Evolutionary conservation across 2,797 vertebrate genomes (phyloP), one percentile per base, ranked within the genome.

Genomic region (Toxotes lorentzi): DNA sequence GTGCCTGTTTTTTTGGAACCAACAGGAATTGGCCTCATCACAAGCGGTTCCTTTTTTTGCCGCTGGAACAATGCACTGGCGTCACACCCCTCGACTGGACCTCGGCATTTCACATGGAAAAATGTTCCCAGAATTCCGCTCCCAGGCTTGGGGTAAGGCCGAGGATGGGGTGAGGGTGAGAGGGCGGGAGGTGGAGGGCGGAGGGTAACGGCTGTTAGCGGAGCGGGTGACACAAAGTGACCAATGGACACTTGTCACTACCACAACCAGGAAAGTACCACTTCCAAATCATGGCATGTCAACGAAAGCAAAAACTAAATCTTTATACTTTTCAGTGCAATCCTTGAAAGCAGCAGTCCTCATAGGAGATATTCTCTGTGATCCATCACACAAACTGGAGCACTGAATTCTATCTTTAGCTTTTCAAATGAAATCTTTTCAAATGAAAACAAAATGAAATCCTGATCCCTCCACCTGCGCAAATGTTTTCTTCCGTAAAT

Each of bases 41-140:
- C 94, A 95, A 95, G 94, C 94, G 92, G 94, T 95, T 95, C 95
- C 94, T 95, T 95, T 95, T 94, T 95, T 94, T 94, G 93, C 95
- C 79, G 85, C 82, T 94, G 81, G 90, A 95, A 95, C 95, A 95
- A 95, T 95, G 94, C 92, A 94, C 93, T 95, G 93, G 94, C 94
- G 94, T 95, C 95, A 95, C 95, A 95, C 95, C 94, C 94, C 91
- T 94, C 85, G 90, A 94, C 92, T 94, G 93, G 94, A 95, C 93
- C 93, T 93, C 92, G 82, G 92, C 90, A 93, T 94, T 95, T 95
- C 95, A 95, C 95, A 95, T 95, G 94, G 94, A 95, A 95, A 95
- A 95, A 95, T 94, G 94, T 95, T 95, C 94, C 93, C 94, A 95
- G 93, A 94, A 95, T 94, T 95, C 94, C 93, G 94, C 94, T 95